Conservation (phyloP, 1,140 invertebrate genomes). For the Stenopsyche tienmushanensis region DNA sequence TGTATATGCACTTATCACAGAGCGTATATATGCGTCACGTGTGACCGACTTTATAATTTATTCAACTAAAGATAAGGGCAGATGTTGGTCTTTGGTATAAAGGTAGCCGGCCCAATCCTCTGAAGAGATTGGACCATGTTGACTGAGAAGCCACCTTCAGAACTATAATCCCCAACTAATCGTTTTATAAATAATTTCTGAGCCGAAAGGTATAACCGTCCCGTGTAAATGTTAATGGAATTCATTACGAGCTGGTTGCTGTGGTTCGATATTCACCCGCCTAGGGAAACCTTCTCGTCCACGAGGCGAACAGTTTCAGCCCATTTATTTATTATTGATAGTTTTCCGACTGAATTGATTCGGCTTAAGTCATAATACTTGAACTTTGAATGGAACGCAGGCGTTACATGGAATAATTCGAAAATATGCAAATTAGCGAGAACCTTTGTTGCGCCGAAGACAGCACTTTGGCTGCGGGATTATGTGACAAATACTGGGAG, state of each 20-base stretch:
- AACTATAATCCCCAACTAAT: slow-evolving; percentile 25
- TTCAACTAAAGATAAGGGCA: not conserved
- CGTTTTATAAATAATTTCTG: slow-evolving; percentile 27
- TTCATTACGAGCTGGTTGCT: slow-evolving; percentile 7
- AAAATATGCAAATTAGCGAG: too few species aligned
- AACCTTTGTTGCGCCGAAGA: too few species aligned
- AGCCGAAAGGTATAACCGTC: not conserved
- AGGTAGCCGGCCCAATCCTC: not conserved
- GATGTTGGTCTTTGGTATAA: not conserved
- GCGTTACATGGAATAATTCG: too few species aligned
- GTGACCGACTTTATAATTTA: not conserved
- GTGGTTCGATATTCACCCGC: not conserved
- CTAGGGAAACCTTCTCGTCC: not conserved
- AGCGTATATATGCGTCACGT: too few species aligned
- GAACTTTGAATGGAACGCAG: too few species aligned
- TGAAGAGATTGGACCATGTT: not conserved
- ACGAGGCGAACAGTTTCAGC: slow-evolving; percentile 3
- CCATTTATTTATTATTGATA: slow-evolving; percentile 19
- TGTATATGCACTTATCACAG: too few species aligned
- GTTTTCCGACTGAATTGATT: not conserved
- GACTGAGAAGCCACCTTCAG: slow-evolving; percentile 10
- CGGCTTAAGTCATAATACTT: too few species aligned
- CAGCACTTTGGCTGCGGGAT: too few species aligned
- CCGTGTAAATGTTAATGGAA: slow-evolving; percentile 21
- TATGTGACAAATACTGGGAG: too few species aligned